A percentile compares a stretch with the other conserved stretches of the same genome.
Evolutionary conservation across 1,140 invertebrate genomes (phyloP).

Genomic region (Nasonia giraulti): DNA sequence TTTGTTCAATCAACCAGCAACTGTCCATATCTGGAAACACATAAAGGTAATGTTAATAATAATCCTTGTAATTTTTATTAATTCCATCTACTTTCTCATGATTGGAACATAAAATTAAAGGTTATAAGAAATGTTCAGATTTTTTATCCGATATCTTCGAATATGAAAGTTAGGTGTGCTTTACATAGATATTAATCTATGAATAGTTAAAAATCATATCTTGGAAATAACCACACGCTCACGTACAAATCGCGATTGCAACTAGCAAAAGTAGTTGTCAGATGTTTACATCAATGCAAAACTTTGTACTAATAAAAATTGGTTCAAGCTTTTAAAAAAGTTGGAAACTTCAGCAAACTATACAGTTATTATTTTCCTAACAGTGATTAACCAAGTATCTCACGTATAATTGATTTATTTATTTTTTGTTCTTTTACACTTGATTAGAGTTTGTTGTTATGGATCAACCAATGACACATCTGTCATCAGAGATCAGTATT

Average conservation of each 20-base stretch:
- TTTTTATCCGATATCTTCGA: neutral
- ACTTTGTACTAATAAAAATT: neutral
- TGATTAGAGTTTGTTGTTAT: neutral
- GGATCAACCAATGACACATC: neutral
- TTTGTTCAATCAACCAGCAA: conserved; percentile 47
- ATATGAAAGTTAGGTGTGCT: neutral
- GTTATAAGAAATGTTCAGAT: neutral
- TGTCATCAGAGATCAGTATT: neutral
- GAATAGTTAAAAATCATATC: neutral
- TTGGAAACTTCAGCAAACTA: conserved; percentile 1
- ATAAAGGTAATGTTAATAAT: conserved; percentile 44
- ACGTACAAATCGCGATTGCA: neutral
- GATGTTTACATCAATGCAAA: neutral
- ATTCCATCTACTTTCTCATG: conserved; percentile 11
- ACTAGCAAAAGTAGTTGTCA: neutral
- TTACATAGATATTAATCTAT: neutral
- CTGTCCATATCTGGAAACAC: conserved; percentile 54
- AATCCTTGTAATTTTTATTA: neutral
- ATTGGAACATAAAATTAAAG: neutral
- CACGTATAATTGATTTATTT: neutral
- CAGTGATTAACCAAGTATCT: neutral
- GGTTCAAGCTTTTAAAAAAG: neutral
- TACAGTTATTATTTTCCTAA: neutral
- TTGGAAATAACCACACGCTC: neutral
- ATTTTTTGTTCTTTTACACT: neutral